Conservation (phyloP, 2,797 vertebrate genomes). For the Urosaurus nigricauda region DNA sequence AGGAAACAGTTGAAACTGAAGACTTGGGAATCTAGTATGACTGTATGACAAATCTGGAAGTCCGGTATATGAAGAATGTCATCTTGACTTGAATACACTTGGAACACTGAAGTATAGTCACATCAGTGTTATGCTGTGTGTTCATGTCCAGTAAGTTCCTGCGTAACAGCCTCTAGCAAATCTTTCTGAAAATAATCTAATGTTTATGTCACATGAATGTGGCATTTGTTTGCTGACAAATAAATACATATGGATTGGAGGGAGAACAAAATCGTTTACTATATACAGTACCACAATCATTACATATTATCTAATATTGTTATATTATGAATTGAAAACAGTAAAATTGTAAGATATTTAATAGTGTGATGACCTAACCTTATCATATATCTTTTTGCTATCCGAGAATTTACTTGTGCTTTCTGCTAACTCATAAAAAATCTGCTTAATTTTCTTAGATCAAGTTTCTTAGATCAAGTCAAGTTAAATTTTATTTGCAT, state of each 20-base stretch:
- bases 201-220: conserved; percentile 12
- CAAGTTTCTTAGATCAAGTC: not conserved
- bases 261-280: not conserved
- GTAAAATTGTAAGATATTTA: not conserved
- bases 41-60: not conserved
- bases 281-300: not conserved
- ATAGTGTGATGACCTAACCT: not conserved
- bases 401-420: not conserved
- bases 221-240: not conserved
- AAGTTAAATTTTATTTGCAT: no score
- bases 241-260: not conserved
- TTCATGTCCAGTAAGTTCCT: not conserved
- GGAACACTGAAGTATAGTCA: not conserved
- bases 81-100: not conserved
- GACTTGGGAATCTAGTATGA: not conserved
- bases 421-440: conserved; percentile 1
- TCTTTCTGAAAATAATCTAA: not conserved
- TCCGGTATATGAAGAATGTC: not conserved
- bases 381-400: not conserved
- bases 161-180: not conserved
- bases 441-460: conserved; percentile 5
- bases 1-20: not conserved
- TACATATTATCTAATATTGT: not conserved
- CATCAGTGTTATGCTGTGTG: not conserved
- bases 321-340: not conserved